Percentiles rank a stretch among this genome's conserved stretches.
These are phyloP conservation scores for Glandiceps talaboti DNA, from an alignment of 53 echinoderm and acorn worm genomes.

Conservation along the genomic window DNA sequence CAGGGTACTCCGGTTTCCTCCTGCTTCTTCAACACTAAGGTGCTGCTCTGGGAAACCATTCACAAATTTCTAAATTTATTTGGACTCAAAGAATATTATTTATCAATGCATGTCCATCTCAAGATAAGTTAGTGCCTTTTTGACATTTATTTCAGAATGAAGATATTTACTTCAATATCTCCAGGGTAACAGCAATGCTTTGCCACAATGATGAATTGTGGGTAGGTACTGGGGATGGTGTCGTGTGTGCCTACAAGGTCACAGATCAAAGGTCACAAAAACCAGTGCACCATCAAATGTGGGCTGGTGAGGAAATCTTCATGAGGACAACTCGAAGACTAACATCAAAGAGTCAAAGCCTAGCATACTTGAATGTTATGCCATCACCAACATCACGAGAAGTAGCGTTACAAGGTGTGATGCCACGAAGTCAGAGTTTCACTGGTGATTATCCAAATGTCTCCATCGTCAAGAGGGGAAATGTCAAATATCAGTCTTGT, in stretches of 20 bases:
- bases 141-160: constrained; percentile 1
- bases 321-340: not conserved
- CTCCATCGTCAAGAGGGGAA: not conserved
- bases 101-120: no score
- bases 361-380: not conserved
- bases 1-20: no score
- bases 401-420: not conserved
- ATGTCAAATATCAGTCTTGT: not conserved
- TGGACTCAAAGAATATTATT: no score
- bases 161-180: not conserved
- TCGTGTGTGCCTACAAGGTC: constrained; percentile 59
- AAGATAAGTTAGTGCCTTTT: no score
- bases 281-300: not conserved
- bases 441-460: not conserved
- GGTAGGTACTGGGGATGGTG: constrained; percentile 85
- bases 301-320: not conserved
- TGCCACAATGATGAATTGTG: constrained; percentile 65
- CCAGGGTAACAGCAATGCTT: constrained; percentile 65
- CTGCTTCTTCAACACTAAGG: no score
- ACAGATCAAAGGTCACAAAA: not conserved
- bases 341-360: not conserved
- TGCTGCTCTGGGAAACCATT: no score
- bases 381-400: not conserved
- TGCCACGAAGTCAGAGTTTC: not conserved
- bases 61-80: no score